Evolutionary conservation across 2,888 invertebrate genomes (phyloP), one percentile per base, ranked within the genome.

Genomic region (Lasioglossum malachurum): DNA sequence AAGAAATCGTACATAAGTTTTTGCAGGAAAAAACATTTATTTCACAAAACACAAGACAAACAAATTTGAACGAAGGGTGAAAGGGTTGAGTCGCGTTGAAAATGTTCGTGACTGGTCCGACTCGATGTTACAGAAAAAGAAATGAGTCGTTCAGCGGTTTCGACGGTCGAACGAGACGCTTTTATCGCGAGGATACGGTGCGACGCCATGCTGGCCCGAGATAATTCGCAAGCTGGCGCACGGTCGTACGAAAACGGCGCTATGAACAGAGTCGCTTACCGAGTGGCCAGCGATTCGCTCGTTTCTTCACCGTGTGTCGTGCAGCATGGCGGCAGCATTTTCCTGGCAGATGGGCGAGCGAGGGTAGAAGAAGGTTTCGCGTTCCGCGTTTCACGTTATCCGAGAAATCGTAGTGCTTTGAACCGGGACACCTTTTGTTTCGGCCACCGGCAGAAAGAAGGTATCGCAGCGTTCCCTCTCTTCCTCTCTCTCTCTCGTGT

Each of bases 341-440:
- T 71, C 69, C 69, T 23, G 41, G 23, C 23, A 4, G n/a, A 69
- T n/a, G 41, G 38, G 23, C 16, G 44, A 23, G 76, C 35, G 31
- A 46, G 38, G 31, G 31, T 16, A 10, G 46, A 46, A 14, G 31
- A 67, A 31, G 44, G 64, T 53, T 14, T 19, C 71, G 38, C 60
- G 60, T 64, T 31, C 14, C 27, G 27, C 60, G 27, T 60, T 60
- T 60, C 31, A 31, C 46, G 77, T 77, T 77, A 72, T 27, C 69
- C 49, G 44, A 71, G 78, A 71, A 80, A 74, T 81, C 57, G 46
- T 44, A 46, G 35, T 38, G 35, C 41, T 60, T 19, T 31, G 38
- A 82, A 71, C 75, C 46, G 75, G 60, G n/a, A 10, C 14, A n/a
- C n/a, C 31, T 23, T 77, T 73, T 83, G 64, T 77, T 57, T 16